Evolutionary conservation across 2,888 invertebrate genomes (phyloP).

Genomic region (Drosophila emarginata): DNA sequence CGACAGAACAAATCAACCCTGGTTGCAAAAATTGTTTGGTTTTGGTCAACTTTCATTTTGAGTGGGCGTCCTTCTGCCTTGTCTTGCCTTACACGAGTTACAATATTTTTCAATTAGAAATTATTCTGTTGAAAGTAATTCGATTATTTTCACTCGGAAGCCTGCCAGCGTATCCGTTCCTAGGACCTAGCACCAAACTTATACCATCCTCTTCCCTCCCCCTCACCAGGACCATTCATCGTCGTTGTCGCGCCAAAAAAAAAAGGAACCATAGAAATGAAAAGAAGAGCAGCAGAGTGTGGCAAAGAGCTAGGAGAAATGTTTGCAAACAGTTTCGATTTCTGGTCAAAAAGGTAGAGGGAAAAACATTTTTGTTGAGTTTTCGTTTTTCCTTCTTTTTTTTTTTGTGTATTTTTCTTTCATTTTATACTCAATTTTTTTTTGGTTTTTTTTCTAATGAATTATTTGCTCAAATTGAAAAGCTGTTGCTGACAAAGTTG

Average conservation of each 20-base stretch:
- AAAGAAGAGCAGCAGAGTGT: background rate
- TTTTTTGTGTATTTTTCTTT: constrained; percentile 38
- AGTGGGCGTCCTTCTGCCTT: constrained; percentile 35
- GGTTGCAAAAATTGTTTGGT: constrained; percentile 1
- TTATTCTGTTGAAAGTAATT: constrained; percentile 83
- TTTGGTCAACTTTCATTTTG: constrained; percentile 38
- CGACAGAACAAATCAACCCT: constrained; percentile 13
- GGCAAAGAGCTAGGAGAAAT: constrained; percentile 56
- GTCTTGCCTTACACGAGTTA: constrained; percentile 71
- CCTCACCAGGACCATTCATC: background rate
- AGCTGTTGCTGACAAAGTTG: constrained; percentile 71
- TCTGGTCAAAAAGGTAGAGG: constrained; percentile 61
- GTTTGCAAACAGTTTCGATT: constrained; percentile 74
- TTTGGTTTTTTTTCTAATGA: constrained; percentile 35
- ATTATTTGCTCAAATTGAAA: constrained; percentile 61
- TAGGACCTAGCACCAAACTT: constrained; percentile 16
- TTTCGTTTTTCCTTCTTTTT: constrained; percentile 57
- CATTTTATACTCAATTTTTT: constrained; percentile 27
- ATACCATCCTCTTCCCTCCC: background rate
- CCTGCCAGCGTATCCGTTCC: constrained; percentile 55
- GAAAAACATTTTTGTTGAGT: constrained; percentile 67
- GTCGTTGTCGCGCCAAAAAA: constrained; percentile 44
- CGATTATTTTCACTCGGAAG: constrained; percentile 83
- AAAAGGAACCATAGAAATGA: constrained; percentile 30
- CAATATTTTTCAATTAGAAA: constrained; percentile 84